Evolutionary conservation across 2,113 vertebrate genomes (phyloP), one percentile per base, ranked within the genome.

Genomic region (Alectura lathami): DNA sequence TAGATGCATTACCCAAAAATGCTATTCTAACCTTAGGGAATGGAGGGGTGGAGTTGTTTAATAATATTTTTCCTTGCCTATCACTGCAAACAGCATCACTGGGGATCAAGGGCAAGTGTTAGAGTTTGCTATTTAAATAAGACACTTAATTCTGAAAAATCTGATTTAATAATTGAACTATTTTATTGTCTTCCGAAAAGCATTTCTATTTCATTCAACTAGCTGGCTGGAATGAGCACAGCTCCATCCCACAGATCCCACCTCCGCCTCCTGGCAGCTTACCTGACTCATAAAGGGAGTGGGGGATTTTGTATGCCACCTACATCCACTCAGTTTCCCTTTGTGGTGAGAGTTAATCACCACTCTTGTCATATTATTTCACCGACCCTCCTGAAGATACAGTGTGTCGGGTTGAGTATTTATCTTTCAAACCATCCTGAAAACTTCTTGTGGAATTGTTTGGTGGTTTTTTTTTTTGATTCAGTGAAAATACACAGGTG

Each of bases 201-300:
- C 34, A 53, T n/a, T n/a, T n/a, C n/a, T n/a, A n/a, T n/a, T n/a
- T n/a, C n/a, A n/a, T 87, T 70, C 70, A 73, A 78, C 75, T 88
- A 53, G 67, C 72, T 91, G 91, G 38, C 47, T 94, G 86, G 72
- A 83, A 86, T 81, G 72, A 78, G 94, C 95, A 96, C 91, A 84
- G 76, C 66, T 96, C 68, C 79, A 86, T 89, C 89, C 96, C 73
- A 94, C 96, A 0, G 74, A 63, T 83, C 78, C 89, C 95, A 91
- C 96, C 96, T 95, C 93, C 2, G 0, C 84, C 95, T 91, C 94
- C 91, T 96, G 89, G 94, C 84, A 92, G 72, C 72, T 90, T 95
- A 96, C 94, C 91, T 97, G 96, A 96, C 94, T 97, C 96, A 97
- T 93, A 94, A 93, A 96, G 93, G 74, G 83, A 93, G 81, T 32